These are phyloP conservation scores for Lateolabrax maculatus DNA, from an alignment of 2,797 vertebrate species.

Conservation along the genomic window DNA sequence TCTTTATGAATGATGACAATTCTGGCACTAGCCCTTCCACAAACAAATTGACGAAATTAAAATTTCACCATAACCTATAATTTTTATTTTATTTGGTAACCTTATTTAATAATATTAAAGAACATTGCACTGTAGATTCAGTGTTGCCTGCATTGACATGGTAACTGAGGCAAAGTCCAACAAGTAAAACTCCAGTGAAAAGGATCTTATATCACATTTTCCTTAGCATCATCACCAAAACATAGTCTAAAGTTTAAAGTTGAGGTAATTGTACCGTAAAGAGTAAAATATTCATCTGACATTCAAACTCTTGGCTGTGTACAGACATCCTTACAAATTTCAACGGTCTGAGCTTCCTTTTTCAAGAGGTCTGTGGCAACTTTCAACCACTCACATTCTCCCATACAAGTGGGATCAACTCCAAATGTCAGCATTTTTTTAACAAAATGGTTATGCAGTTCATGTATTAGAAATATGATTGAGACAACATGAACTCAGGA, in stretches of 20 bases:
- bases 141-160: not conserved
- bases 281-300: not conserved
- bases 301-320: not conserved
- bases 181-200: not conserved
- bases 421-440: not conserved
- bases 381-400: not conserved
- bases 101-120: not conserved
- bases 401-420: not conserved
- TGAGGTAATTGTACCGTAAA: not conserved
- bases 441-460: not conserved
- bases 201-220: not conserved
- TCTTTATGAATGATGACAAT: no score
- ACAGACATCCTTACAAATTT: not conserved
- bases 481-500: not conserved
- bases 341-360: conserved; percentile 5
- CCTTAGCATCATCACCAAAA: not conserved
- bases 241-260: not conserved
- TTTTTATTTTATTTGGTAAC: not conserved
- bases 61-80: not conserved
- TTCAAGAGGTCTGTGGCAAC: not conserved
- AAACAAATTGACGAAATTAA: not conserved
- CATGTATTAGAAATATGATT: not conserved
- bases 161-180: not conserved
- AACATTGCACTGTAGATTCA: not conserved
- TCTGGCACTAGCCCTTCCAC: not conserved